Percentiles rank a stretch among this genome's conserved stretches.
Evolutionary conservation across 2,797 vertebrate genomes (phyloP).

Genomic region (Thripadectes ignobilis): DNA sequence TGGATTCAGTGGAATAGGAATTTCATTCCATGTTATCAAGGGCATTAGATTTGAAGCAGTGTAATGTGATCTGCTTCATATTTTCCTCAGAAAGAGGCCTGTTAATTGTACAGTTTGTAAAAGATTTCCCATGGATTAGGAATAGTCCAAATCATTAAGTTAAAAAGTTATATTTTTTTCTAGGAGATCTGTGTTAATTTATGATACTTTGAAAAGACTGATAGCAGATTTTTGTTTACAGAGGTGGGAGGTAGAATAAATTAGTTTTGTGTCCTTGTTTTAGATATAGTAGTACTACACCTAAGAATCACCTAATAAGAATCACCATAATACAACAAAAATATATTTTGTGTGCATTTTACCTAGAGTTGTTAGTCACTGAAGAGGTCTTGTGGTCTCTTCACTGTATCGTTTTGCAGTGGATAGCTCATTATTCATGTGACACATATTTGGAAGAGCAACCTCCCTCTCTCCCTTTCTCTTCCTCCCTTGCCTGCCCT

Average conservation of each 20-base stretch:
- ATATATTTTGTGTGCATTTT: not conserved
- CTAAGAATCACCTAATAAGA: not conserved
- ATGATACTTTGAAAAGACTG: not conserved
- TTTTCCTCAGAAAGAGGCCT: not conserved
- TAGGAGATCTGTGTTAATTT: not conserved
- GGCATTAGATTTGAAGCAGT: not conserved
- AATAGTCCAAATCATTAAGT: not conserved
- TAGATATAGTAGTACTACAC: not conserved
- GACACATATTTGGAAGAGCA: not conserved
- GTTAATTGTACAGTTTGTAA: not conserved
- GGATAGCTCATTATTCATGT: not conserved
- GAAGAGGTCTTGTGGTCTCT: not conserved
- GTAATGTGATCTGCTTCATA: not conserved
- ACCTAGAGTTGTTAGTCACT: not conserved
- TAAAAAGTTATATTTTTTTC: not conserved
- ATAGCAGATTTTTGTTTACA: not conserved
- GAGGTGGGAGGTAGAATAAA: not conserved
- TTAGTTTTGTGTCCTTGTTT: not conserved
- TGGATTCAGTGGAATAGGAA: not conserved
- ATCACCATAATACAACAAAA: not conserved
- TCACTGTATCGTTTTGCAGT: not conserved
- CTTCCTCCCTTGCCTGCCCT: not conserved
- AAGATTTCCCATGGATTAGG: not conserved
- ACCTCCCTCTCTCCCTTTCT: not conserved
- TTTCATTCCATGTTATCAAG: not conserved